phyloP scores from a whole-genome alignment of 2,113 vertebrate genomes.

The Clarias magur region DNA sequence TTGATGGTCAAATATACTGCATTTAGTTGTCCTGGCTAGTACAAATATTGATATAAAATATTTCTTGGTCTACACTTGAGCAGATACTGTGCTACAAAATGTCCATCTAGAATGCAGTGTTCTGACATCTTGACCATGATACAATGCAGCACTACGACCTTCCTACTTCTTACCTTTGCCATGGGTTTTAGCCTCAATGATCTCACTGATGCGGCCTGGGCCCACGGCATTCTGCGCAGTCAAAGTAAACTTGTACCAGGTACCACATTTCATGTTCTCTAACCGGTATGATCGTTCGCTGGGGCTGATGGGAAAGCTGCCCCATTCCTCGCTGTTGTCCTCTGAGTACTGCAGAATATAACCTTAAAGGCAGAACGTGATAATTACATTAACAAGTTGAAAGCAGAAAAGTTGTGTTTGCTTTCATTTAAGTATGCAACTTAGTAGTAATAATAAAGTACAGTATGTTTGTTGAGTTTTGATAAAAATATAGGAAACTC shows the following conservation, averaged over 20 bases:
- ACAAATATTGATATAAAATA: not conserved
- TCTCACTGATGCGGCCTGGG: conserved; percentile 96
- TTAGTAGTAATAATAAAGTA: too few species aligned
- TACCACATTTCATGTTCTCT: conserved; percentile 94
- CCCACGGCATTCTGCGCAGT: conserved; percentile 98
- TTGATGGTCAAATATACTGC: not conserved
- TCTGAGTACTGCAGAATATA: conserved; percentile 97
- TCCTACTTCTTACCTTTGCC: conserved; percentile 84
- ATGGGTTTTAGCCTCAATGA: conserved; percentile 96
- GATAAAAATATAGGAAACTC: too few species aligned
- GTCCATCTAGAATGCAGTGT: not conserved
- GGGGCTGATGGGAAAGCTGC: conserved; percentile 96
- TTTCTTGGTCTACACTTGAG: not conserved
- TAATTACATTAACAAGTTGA: not conserved
- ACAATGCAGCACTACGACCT: not conserved
- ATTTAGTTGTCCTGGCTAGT: not conserved
- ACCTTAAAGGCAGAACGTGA: conserved; percentile 67
- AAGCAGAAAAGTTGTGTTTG: too few species aligned
- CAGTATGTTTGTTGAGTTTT: too few species aligned
- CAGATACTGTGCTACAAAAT: not conserved
- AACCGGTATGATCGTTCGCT: conserved; percentile 93
- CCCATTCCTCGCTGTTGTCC: conserved; percentile 99
- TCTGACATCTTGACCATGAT: not conserved
- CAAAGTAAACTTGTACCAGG: conserved; percentile 98
- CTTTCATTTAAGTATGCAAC: too few species aligned